Percentiles rank a stretch among this genome's conserved stretches.
These are phyloP conservation scores for Panthera leo DNA, from an alignment of 2,113 vertebrate genomes.

Conservation along the genomic window DNA sequence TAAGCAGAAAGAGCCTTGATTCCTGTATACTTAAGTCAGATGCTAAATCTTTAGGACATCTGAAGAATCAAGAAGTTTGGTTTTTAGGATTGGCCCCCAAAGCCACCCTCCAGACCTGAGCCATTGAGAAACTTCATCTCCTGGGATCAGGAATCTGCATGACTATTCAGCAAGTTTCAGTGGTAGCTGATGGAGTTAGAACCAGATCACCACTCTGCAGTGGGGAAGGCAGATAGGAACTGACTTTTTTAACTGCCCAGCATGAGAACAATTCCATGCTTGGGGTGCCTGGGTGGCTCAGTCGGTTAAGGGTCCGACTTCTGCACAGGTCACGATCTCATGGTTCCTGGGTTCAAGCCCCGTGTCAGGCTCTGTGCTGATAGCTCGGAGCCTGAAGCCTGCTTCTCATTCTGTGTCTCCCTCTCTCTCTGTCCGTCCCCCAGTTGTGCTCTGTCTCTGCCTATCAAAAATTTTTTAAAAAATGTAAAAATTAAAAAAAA, in stretches of 20 bases:
- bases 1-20: not conserved
- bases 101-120: not conserved
- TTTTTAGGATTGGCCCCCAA: not conserved
- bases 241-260: rapidly evolving
- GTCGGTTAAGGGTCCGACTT: no score
- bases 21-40: not conserved
- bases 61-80: not conserved
- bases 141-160: not conserved
- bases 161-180: not conserved
- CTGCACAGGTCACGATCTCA: no score
- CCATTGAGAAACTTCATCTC: not conserved
- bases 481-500: no score
- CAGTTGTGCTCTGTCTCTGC: no score
- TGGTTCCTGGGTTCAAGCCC: no score
- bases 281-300: no score
- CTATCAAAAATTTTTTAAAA: no score
- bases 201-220: no score
- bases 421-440: no score
- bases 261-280: not conserved
- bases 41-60: not conserved
- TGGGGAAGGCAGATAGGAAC: not conserved
- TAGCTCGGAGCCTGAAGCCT: no score
- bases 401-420: no score
- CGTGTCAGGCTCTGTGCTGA: no score
- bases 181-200: not conserved